Evolutionary conservation across 64 coral and sea anemone genomes (phyloP), one percentile per base, ranked within the genome.

Genomic region (Orbicella faveolata): DNA sequence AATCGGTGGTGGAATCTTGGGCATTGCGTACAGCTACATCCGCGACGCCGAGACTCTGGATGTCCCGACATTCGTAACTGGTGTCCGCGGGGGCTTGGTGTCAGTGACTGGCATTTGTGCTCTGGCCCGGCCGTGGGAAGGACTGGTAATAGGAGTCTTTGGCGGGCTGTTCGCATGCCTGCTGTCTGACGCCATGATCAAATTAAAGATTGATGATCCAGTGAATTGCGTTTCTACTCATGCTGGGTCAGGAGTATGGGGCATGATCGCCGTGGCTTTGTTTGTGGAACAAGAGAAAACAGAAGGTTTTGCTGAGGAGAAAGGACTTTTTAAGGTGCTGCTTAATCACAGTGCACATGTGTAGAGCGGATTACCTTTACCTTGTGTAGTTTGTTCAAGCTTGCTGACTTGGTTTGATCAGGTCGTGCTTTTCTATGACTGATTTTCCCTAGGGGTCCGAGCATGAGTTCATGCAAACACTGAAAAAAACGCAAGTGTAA

Each of bases 151-250:
- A 51, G 91, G 91, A 25, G 67, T 92, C 36, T 80, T 92, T 36
- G 91, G 91, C 1, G 91, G 91, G 30, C 25, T 87, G 26, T 92
- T 92, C 20, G 91, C 91, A 2, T 92, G 91, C 79, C 35, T 92
- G 53, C 75, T 92, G 52, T 92, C 91, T 25, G 91, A 92, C 52
- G 20, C 87, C n/a, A 92, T 92, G 91, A 78, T 87, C 2, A 92
- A 79, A 53, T 76, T 92, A 0, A 92, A 92, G 52, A 92, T 92
- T 54, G 91, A 92, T 76, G 91, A 92, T 88, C 91, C 91, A 2
- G 91, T 88, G 21, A 92, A 92, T n/a, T 92, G 91, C 63, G 84
- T 92, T 14, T 75, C 91, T 6, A 92, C 91, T 0, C 91, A 92
- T 59, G 91, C 91, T 12, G 91, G 91, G 20, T 87, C 91, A 48